These are phyloP conservation scores for Brienomyrus longianalis DNA, from an alignment of 2,113 vertebrate genomes.

Conservation along the genomic window DNA sequence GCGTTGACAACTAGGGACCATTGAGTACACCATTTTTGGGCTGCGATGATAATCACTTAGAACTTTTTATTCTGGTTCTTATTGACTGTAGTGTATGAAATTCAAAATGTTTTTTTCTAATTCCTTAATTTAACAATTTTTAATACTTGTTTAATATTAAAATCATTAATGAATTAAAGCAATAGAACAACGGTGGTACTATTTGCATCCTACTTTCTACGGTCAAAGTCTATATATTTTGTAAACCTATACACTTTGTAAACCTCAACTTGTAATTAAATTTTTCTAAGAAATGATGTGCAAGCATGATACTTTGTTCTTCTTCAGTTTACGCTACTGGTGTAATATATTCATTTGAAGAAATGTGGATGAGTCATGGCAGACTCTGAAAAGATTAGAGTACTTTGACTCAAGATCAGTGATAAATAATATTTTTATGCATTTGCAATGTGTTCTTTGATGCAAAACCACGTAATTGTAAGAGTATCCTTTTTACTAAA, in stretches of 20 bases:
- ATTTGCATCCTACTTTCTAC: background rate
- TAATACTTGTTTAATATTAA: background rate
- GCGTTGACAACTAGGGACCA: background rate
- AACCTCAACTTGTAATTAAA: background rate
- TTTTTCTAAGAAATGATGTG: background rate
- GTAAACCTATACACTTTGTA: background rate
- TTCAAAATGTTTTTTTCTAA: background rate
- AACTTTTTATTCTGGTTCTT: background rate
- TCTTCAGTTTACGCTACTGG: background rate
- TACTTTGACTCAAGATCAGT: background rate
- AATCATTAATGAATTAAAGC: background rate
- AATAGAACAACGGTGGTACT: background rate
- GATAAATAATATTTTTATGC: background rate
- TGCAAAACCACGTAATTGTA: background rate
- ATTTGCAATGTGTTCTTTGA: background rate
- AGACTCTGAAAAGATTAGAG: background rate
- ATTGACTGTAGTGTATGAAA: background rate
- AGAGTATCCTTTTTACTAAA: background rate
- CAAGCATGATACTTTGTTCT: background rate
- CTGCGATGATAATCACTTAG: background rate
- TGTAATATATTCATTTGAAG: background rate
- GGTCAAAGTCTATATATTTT: background rate
- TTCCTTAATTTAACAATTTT: background rate
- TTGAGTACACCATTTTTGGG: background rate
- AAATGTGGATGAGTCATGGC: background rate